These are phyloP conservation scores for Centruroides vittatus DNA, from an alignment of 1,140 invertebrate genomes.

Conservation along the genomic window DNA sequence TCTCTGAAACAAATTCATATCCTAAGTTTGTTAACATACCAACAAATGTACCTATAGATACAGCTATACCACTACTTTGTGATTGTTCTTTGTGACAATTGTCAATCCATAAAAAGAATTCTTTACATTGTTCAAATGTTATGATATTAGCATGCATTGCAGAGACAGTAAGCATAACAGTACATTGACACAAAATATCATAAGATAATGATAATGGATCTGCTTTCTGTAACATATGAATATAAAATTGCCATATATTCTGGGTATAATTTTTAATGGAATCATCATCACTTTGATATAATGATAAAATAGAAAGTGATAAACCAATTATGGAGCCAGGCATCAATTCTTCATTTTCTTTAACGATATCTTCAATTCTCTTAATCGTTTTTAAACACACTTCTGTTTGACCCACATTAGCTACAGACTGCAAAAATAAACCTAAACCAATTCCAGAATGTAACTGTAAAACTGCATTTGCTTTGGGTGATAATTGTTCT, in stretches of 20 bases:
- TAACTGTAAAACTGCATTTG: constrained; percentile 5
- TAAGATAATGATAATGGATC: constrained; percentile 6
- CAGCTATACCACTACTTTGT: constrained; percentile 9
- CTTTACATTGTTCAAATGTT: neutral
- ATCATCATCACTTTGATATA: neutral
- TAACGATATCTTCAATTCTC: no score
- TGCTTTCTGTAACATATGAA: constrained; percentile 5
- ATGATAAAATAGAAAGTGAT: neutral
- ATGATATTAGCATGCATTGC: neutral
- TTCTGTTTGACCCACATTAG: constrained; percentile 5
- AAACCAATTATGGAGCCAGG: constrained; percentile 2
- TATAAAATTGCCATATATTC: constrained; percentile 3
- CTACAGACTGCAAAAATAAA: constrained; percentile 1
- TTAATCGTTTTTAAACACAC: no score
- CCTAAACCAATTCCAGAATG: constrained; percentile 8
- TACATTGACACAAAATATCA: constrained; percentile 9
- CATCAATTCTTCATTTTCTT: neutral
- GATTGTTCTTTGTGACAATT: neutral
- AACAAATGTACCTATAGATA: constrained; percentile 4
- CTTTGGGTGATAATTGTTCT: constrained; percentile 2
- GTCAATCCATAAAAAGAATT: constrained; percentile 2
- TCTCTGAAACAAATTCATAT: neutral
- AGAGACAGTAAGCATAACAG: constrained; percentile 4
- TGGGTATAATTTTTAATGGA: constrained; percentile 3
- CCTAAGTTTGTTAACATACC: constrained; percentile 6